Evolutionary conservation across 2,888 invertebrate genomes (phyloP).

Genomic region (Metacarcinus magister): DNA sequence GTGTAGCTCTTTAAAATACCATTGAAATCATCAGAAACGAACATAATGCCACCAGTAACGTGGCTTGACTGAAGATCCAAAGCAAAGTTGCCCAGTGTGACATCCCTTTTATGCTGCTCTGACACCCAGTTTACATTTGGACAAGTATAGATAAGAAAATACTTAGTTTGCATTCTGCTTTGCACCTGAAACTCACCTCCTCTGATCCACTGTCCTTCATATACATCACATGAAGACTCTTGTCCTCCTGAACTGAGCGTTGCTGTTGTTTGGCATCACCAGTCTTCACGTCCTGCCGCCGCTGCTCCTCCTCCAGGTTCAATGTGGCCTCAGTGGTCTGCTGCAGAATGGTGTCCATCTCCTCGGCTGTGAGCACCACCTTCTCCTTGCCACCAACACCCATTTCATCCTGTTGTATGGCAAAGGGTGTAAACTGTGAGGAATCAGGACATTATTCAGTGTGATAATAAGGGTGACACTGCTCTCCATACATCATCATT

Average conservation of each 20-base stretch:
- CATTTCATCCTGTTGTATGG: slow-evolving; percentile 57
- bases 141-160: not conserved
- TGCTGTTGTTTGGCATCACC: slow-evolving; percentile 18
- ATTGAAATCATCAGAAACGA: not conserved
- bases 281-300: not conserved
- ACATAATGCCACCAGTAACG: too few species aligned
- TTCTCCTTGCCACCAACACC: slow-evolving; percentile 57
- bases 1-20: not conserved
- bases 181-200: slow-evolving; percentile 56
- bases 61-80: too few species aligned
- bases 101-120: not conserved
- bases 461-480: not conserved
- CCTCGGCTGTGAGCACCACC: slow-evolving; percentile 61
- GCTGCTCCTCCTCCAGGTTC: slow-evolving; percentile 1
- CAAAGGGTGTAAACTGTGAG: not conserved
- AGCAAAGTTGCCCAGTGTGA: too few species aligned
- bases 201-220: slow-evolving; percentile 59
- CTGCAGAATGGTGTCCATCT: slow-evolving; percentile 72
- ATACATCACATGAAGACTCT: slow-evolving; percentile 32
- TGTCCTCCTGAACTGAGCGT: slow-evolving; percentile 43
- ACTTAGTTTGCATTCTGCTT: not conserved
- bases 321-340: slow-evolving; percentile 34
- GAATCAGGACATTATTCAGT: not conserved
- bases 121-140: too few species aligned
- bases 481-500: not conserved